Conservation (phyloP, 2,797 vertebrate genomes). For the Syngnathus rostellatus region DNA sequence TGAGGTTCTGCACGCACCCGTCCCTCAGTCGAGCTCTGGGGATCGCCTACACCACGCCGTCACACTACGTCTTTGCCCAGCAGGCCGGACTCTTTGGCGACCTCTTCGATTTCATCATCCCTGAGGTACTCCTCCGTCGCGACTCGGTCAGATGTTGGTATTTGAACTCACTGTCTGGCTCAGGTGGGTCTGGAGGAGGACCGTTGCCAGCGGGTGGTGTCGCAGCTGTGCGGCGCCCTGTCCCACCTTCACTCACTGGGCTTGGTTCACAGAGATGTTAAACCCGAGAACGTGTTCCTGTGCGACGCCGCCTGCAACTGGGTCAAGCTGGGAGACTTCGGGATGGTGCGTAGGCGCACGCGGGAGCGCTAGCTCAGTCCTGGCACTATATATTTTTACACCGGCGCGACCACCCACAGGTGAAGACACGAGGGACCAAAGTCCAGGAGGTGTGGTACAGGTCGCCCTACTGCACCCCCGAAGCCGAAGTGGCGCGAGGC, state of each 20-base stretch:
- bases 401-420: conserved; percentile 32
- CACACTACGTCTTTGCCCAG: conserved; percentile 83
- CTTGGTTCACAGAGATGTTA: conserved; percentile 91
- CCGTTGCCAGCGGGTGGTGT: conserved; percentile 74
- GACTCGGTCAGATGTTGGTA: not conserved
- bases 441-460: conserved; percentile 69
- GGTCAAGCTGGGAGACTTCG: conserved; percentile 87
- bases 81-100: conserved; percentile 81
- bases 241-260: conserved; percentile 89
- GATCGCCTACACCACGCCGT: conserved; percentile 79
- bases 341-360: conserved; percentile 65
- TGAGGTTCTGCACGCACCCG: conserved; percentile 78
- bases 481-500: conserved; percentile 59
- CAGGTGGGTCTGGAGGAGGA: conserved; percentile 65
- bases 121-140: conserved; percentile 62
- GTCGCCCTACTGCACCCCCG: conserved; percentile 83
- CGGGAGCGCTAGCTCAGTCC: not conserved
- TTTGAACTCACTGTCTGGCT: not conserved
- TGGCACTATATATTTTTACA: not conserved
- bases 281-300: conserved; percentile 92
- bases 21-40: conserved; percentile 80
- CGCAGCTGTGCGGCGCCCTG: conserved; percentile 81
- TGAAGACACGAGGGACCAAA: conserved; percentile 55
- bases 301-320: conserved; percentile 73
- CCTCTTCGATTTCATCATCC: conserved; percentile 83